Percentiles rank a stretch among this genome's conserved stretches.
Conservation (phyloP, 2,113 vertebrate species). For the Vulpes vulpes region DNA sequence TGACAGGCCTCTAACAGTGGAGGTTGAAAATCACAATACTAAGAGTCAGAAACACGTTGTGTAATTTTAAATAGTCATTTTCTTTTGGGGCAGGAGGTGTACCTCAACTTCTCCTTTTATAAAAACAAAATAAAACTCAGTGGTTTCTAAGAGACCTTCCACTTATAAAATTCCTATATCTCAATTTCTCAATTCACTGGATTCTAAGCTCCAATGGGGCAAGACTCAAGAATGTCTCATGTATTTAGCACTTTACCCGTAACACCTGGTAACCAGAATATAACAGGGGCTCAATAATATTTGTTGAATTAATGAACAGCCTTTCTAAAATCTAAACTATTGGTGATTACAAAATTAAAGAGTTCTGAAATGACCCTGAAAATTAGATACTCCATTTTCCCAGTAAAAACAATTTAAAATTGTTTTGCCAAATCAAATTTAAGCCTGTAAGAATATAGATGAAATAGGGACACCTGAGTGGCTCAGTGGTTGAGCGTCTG, state of each 20-base stretch:
- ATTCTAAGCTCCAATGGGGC: neutral
- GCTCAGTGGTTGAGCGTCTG: too few species aligned
- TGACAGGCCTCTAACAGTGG: neutral
- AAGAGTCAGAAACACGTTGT: constrained; percentile 4
- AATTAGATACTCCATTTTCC: neutral
- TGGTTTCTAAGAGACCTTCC: neutral
- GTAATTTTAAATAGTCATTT: neutral
- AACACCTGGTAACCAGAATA: neutral
- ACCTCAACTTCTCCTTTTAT: neutral
- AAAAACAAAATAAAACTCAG: neutral
- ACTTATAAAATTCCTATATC: neutral
- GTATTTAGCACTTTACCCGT: neutral
- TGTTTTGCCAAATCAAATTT: constrained; percentile 28
- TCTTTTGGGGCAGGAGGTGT: neutral
- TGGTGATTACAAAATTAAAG: neutral
- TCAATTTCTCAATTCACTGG: neutral
- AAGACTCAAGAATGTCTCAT: neutral
- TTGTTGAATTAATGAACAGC: constrained; percentile 2
- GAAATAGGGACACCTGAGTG: neutral
- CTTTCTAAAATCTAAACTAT: constrained; percentile 16
- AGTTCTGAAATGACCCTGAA: constrained; percentile 33
- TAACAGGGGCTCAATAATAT: neutral
- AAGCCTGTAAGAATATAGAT: neutral
- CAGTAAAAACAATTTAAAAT: constrained; percentile 16
- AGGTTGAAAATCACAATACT: neutral